Base-by-base conservation (phyloP, 2,113 vertebrate genomes). In the Notarius lentiginosus region DNA sequence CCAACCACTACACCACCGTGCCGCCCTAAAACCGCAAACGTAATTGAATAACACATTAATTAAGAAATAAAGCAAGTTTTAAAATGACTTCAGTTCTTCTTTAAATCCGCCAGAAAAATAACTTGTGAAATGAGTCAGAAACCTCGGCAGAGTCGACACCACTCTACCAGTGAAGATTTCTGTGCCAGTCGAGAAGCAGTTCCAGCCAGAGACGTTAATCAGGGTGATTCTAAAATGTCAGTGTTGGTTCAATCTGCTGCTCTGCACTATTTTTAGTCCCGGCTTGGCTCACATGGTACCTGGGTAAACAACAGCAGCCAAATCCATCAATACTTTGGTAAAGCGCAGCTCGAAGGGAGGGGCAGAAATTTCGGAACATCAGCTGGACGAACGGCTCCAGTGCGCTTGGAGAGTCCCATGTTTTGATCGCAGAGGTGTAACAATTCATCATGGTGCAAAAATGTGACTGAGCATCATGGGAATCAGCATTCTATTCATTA, bases 181-280 rank as follows among this genome's bases (percentile, higher is more conserved):
- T 11, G 34, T 73, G 70, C 66, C 66, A 22, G 34, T 17, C 7
- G 30, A 70, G 66, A 70, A 41, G 30, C 30, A 34, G 30, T 0
- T 70, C 66, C 30, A 73, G 18, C 34, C 70, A 73, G 70, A 73
- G 11, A 47, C 70, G 47, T 73, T 73, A 73, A 49, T 73, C 18
- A 73, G 5, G 18, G 7, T 0, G 34, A 73, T 73, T 22, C 70
- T 49, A 4, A 41, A 34, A 73, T 3, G 4, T 41, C 18, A 20
- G 18, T 22, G 41, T 73, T 73, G 47, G 70, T 47, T 47, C 34
- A 22, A 17, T 34, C 70, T 68, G 65, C n/a, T 68, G 27, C 27
- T 68, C 66, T 73, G 70, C 34, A 11, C 70, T 73, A 73, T 73
- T 73, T 73, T 73, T 73, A 73, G 34, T 73, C 41, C 34, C 20